Base-by-base conservation (phyloP, 2,888 invertebrate genomes). In the Eristalinus sepulchralis region DNA sequence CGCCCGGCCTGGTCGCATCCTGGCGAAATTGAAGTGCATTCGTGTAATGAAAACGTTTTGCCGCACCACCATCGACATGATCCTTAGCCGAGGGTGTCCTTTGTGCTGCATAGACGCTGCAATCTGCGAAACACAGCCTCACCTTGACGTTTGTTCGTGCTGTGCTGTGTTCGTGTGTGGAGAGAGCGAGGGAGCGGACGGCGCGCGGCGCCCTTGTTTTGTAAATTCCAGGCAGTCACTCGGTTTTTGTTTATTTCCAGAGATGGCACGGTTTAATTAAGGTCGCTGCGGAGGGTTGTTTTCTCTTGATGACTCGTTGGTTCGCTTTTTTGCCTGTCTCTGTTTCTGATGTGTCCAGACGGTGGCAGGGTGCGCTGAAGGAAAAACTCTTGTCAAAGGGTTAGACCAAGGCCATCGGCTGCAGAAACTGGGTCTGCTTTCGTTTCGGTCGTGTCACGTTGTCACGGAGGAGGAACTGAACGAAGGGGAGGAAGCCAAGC, bases 71-170 rank as follows among this genome's bases (percentile, higher is more conserved):
- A 67, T 67, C 67, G 60, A 75, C 66, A 60, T 36, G 75, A 31
- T 59, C 33, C 57, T 11, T 4, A 36, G 33, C 36, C 17, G 59
- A 34, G 47, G 78, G 78, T 70, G 70, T 78, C 70, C 78, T 78
- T 64, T 78, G 55, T 78, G 27, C 60, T 63, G 36, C 76, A 60
- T 68, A 68, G 59, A 36, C 24, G 67, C 20, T 67, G 47, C 47
- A 47, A 36, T 66, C 76, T 68, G 47, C 47, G 39, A 62, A 77
- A 62, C 67, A 67, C 68, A 67, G 53, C 34, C 62, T 77, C 63
- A 31, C 36, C 73, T 73, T 63, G 24, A 55, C 55, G 34, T 20
- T 62, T 47, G 47, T 47, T 47, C 17, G 8, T 47, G 47, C 47
- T n/a, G 27, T n/a, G 39, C 6, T n/a, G 39, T 5, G 17, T 17